phyloP scores from a whole-genome alignment of 2,113 vertebrate species.

The Poicephalus meyeri region DNA sequence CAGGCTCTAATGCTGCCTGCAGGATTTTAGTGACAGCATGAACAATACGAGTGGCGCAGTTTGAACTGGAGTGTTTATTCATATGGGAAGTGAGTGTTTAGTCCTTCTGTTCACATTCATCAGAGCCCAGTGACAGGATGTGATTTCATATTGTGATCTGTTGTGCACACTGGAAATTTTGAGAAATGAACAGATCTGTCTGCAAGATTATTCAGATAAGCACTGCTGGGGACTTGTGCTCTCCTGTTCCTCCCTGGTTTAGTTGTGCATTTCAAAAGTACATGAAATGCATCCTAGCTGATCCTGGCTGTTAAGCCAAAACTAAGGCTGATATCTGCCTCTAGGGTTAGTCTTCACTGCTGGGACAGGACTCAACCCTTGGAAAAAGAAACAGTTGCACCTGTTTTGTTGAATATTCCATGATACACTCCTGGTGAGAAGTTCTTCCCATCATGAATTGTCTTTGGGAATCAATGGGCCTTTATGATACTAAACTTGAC shows the following conservation, averaged over 20 bases:
- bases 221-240: background rate
- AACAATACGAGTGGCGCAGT: background rate
- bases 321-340: background rate
- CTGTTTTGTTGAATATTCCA: background rate
- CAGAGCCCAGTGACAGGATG: background rate
- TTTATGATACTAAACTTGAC: background rate
- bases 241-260: background rate
- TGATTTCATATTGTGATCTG: constrained; percentile 7
- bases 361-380: background rate
- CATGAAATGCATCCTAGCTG: background rate
- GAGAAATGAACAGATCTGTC: constrained; percentile 39
- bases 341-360: background rate
- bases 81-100: background rate
- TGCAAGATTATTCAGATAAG: constrained; percentile 57
- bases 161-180: constrained; percentile 1
- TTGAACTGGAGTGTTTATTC: background rate
- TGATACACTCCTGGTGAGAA: background rate
- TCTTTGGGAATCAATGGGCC: background rate
- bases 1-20: background rate
- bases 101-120: constrained; percentile 4
- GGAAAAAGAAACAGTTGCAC: background rate
- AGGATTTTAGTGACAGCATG: constrained; percentile 37
- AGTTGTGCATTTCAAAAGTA: background rate
- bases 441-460: background rate
- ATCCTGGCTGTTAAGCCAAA: background rate